A percentile compares a stretch with the other conserved stretches of the same genome.
These are phyloP conservation scores for Zingel zingel DNA, from an alignment of 2,113 vertebrate genomes.

Conservation along the genomic window DNA sequence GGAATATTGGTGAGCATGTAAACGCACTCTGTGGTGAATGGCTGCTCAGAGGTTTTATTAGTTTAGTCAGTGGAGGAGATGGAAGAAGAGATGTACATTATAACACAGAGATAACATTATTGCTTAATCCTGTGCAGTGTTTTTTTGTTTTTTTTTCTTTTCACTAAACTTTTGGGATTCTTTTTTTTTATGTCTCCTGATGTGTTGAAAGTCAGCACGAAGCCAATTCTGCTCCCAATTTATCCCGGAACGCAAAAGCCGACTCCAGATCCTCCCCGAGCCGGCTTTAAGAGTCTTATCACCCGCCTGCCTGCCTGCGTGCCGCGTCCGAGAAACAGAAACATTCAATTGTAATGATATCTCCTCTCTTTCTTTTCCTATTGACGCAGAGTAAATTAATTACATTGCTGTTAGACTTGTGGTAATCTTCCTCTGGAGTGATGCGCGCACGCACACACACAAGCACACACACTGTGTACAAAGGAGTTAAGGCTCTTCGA, in stretches of 20 bases:
- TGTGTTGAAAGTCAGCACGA: conserved; percentile 41
- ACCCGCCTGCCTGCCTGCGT: conserved; percentile 18
- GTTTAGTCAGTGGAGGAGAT: conserved; percentile 55
- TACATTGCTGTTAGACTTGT: conserved; percentile 78
- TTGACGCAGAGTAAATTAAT: conserved; percentile 81
- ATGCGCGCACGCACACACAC: conserved; percentile 54
- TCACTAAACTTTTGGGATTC: not conserved
- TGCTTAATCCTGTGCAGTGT: not conserved
- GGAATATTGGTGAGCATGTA: too few relatives aligned
- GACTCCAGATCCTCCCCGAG: conserved; percentile 60
- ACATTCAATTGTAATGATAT: conserved; percentile 74
- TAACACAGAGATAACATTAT: not conserved
- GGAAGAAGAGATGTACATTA: conserved; percentile 20
- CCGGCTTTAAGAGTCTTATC: conserved; percentile 68
- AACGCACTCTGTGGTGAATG: conserved; percentile 14
- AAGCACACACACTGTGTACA: conserved; percentile 65
- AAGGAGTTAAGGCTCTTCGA: conserved; percentile 73
- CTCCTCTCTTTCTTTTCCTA: conserved; percentile 69
- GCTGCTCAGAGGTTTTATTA: conserved; percentile 55
- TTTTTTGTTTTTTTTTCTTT: not conserved
- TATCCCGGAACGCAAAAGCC: conserved; percentile 60
- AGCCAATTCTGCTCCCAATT: conserved; percentile 40
- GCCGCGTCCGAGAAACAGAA: conserved; percentile 57
- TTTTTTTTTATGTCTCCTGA: conserved; percentile 9
- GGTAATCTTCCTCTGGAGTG: conserved; percentile 83